Conservation (phyloP, 2,888 invertebrate genomes). For the Cenopis cana region DNA sequence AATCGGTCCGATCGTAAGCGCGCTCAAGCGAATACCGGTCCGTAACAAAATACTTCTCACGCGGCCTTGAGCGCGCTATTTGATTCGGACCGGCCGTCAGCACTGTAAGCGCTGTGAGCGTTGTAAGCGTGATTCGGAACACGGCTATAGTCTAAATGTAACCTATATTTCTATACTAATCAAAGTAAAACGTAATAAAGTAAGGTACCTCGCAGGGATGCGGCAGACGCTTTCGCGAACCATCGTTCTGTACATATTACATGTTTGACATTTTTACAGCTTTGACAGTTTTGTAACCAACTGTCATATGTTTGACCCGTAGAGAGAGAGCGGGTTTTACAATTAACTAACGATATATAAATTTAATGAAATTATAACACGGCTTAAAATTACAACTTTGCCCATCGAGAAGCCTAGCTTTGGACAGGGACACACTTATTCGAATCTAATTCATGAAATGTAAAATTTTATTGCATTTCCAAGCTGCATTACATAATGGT, state of each 20-base stretch:
- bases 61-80: too few species aligned
- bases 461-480: background rate
- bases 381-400: background rate
- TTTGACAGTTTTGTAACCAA: conserved; percentile 1
- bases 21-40: too few species aligned
- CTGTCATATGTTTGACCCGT: conserved; percentile 8
- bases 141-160: background rate
- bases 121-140: too few species aligned
- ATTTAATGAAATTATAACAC: background rate
- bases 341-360: background rate
- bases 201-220: background rate
- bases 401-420: background rate
- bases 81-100: too few species aligned
- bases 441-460: background rate
- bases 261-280: conserved; percentile 16
- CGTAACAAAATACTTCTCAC: too few species aligned
- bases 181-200: background rate
- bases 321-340: conserved; percentile 16
- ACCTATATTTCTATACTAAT: background rate
- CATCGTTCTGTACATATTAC: conserved; percentile 65
- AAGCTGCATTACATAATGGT: background rate
- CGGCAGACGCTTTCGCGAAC: conserved; percentile 20
- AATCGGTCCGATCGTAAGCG: too few species aligned
- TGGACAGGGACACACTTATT: background rate
- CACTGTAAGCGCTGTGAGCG: too few species aligned